Base-by-base conservation (phyloP, 2,797 vertebrate species). In the Acipenser oxyrinchus region DNA sequence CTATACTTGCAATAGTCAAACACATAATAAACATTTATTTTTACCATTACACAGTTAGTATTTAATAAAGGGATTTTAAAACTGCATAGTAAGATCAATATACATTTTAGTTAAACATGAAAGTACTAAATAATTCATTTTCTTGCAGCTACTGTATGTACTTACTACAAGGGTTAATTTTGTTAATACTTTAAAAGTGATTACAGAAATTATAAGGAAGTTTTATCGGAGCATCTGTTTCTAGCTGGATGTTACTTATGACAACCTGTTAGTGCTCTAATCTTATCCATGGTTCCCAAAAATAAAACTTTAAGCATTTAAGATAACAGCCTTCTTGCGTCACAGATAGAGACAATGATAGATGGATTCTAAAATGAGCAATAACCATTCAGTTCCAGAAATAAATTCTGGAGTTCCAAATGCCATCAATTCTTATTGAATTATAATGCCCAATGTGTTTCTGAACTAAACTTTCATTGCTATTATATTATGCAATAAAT, bases 291-390 rank as follows among this genome's bases (percentile, higher is more conserved):
- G 60, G 37, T 18, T 18, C 60, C 10, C 8, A 37, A 23, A 37
- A 15, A 23, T 37, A 62, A 37, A 62, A 62, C 37, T 62, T 18
- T 8, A 9, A 12, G 11, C 8, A 62, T 62, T 37, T 18, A 62
- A 60, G 59, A 10, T n/a, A 60, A 62, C 48, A 62, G 10, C 7
- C 15, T 18, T 62, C 18, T 9, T 62, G 60, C 15, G 48, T 58
- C 55, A 58, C 13, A 58, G 55, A 58, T 13, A 7, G 10, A 15
- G 60, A 62, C 60, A 62, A 3, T 10, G 60, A 62, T 62, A 62
- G 48, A 62, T 62, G 60, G 60, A 12, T 37, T 62, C 48, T 37
- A 62, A 62, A 62, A 62, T 62, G 60, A 37, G 37, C 18, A 62
- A 48, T 58, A 37, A 10, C 52, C n/a, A 55, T 37, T 55, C 7